phyloP scores from a whole-genome alignment of 1,140 invertebrate genomes.

The Drosophila biarmipes region DNA sequence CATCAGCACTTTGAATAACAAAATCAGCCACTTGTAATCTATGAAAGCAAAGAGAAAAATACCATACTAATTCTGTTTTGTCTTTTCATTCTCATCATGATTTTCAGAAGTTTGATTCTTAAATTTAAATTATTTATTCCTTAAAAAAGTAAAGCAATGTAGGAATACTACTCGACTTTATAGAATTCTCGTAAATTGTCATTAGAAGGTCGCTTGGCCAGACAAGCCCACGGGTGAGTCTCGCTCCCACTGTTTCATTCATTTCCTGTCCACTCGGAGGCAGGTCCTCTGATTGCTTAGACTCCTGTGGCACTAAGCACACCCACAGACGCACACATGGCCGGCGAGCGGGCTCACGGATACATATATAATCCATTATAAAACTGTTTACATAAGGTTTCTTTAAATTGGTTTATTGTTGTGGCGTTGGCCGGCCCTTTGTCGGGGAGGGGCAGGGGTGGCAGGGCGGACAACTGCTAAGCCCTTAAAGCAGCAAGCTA shows the following conservation, averaged over 20 bases:
- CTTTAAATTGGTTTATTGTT: conserved; percentile 82
- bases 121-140: too few relatives aligned
- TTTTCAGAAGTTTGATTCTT: neutral
- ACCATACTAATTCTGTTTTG: too few relatives aligned
- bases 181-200: neutral
- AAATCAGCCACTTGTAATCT: too few relatives aligned
- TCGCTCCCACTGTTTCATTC: conserved; percentile 43
- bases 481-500: conserved; percentile 42
- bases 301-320: conserved; percentile 6
- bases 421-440: conserved; percentile 31
- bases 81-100: neutral
- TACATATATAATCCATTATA: conserved; percentile 76
- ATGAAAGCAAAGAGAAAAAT: too few relatives aligned
- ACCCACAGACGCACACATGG: conserved; percentile 9
- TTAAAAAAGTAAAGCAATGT: neutral
- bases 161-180: neutral
- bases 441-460: neutral
- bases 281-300: conserved; percentile 5
- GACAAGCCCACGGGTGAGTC: neutral
- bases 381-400: conserved; percentile 81
- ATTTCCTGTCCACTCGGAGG: conserved; percentile 20
- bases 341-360: conserved; percentile 17
- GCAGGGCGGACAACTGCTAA: conserved; percentile 32
- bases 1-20: too few relatives aligned
- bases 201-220: conserved; percentile 9